A percentile compares a stretch with the other conserved stretches of the same genome.
phyloP scores from a whole-genome alignment of 35 echinoderm and acorn worm species.

The Stichopus chloronotus region DNA sequence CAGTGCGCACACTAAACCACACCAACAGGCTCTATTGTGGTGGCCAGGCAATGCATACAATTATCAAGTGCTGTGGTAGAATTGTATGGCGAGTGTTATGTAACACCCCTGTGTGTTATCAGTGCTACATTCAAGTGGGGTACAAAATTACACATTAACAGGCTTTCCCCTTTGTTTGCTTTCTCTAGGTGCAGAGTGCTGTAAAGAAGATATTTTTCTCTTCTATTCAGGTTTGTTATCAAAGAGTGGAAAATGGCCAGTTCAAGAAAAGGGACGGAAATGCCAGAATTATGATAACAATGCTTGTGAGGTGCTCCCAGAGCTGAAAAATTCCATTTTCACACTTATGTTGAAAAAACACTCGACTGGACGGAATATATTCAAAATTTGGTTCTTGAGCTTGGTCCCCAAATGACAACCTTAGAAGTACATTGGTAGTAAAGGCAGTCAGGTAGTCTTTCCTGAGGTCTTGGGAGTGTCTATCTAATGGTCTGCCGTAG shows the following conservation, averaged over 20 bases:
- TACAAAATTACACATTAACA: slow-evolving; percentile 17
- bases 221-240: background rate
- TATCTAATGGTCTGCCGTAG: slow-evolving; percentile 23
- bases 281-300: background rate
- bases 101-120: slow-evolving; percentile 47
- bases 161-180: slow-evolving; percentile 1
- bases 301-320: background rate
- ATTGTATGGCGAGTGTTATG: slow-evolving; percentile 40
- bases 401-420: background rate
- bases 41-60: slow-evolving; percentile 11
- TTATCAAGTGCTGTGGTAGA: slow-evolving; percentile 26
- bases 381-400: too few species aligned
- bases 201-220: slow-evolving; percentile 3
- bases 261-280: background rate
- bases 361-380: too few species aligned
- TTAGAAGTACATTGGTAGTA: background rate
- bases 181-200: slow-evolving; percentile 20
- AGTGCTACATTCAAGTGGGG: slow-evolving; percentile 36
- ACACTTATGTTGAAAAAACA: too few species aligned
- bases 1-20: slow-evolving; percentile 29
- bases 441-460: background rate
- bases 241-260: background rate
- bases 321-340: too few species aligned
- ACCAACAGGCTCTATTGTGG: slow-evolving; percentile 32
- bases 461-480: background rate